Evolutionary conservation across 2,113 vertebrate genomes (phyloP), one percentile per base, ranked within the genome.

Genomic region (Psettodes erumei): DNA sequence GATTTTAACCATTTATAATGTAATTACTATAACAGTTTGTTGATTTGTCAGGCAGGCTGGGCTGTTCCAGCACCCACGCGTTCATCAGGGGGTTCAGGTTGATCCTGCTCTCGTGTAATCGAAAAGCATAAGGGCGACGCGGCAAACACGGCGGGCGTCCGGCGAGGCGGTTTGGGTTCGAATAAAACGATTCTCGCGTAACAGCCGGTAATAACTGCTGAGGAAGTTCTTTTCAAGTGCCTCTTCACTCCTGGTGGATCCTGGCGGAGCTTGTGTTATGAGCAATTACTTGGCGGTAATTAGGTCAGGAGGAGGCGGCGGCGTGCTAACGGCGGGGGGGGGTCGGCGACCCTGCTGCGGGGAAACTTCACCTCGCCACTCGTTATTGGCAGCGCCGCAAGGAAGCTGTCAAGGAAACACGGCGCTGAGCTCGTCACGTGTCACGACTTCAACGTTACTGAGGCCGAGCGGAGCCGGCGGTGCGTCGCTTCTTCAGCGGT

Each of bases 221-320:
- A 83, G 5, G 38, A 75, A 6, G 75, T 63, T 80, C 75, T 80
- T 78, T 77, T 67, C 9, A 19, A 74, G 25, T 3, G 6, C 37
- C 53, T 69, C 64, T 69, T 72, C 75, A n/a, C n/a, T n/a, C n/a
- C 47, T 10, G 58, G n/a, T 12, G 53, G 43, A 37, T 72, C 40
- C 70, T 51, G 70, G 38, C 25, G 42, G 48, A 28, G 63, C n/a
- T 27, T n/a, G 60, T n/a, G 35, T 81, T 77, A 77, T 55, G 58
- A 79, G 74, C 42, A 77, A 86, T 90, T 83, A 90, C 83, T 70
- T 64, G 77, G n/a, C 16, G 60, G 75, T 88, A 90, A 89, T 83
- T 81, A 75, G 85, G 83, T 86, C 82, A 64, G 77, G 75, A 70
- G 74, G 86, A 81, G 75, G 83, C 79, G 18, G 69, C 9, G 16